Evolutionary conservation across 2,113 vertebrate genomes (phyloP).

Genomic region (Oryzias celebensis): DNA sequence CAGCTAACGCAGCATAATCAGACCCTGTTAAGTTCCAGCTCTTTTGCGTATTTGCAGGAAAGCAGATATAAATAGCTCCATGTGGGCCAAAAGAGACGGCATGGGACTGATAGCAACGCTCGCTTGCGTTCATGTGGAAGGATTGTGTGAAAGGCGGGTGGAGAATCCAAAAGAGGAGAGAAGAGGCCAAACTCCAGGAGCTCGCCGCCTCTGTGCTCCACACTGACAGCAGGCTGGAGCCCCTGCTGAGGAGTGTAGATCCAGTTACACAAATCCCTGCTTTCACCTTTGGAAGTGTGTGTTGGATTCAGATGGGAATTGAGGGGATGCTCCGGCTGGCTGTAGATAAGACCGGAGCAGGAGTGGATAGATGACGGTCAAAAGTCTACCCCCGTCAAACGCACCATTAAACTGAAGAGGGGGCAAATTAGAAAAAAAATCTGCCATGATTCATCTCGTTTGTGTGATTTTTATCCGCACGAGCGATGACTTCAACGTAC

Average conservation of each 20-base stretch:
- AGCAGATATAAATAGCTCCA: slow-evolving; percentile 65
- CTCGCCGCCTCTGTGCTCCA: slow-evolving; percentile 39
- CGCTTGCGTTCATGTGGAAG: not conserved
- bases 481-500: too few species aligned
- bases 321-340: not conserved
- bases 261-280: slow-evolving; percentile 51
- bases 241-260: slow-evolving; percentile 46
- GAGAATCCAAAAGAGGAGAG: slow-evolving; percentile 17
- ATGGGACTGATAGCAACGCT: slow-evolving; percentile 13
- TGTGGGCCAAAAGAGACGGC: slow-evolving; percentile 30
- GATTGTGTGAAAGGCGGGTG: slow-evolving; percentile 6
- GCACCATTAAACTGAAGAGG: too few species aligned
- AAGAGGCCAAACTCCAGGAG: slow-evolving; percentile 52
- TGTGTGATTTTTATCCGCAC: too few species aligned
- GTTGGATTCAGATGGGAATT: not conserved
- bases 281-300: slow-evolving; percentile 27
- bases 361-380: slow-evolving; percentile 43
- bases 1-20: slow-evolving; percentile 47
- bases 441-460: too few species aligned
- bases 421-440: not conserved
- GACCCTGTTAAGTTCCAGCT: slow-evolving; percentile 47
- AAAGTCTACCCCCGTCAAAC: slow-evolving; percentile 21
- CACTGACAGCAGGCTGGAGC: slow-evolving; percentile 54
- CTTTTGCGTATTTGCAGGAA: slow-evolving; percentile 55
- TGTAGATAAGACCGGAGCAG: not conserved